These are phyloP conservation scores for Capra hircus DNA, from an alignment of 2,113 vertebrate genomes.

Conservation along the genomic window DNA sequence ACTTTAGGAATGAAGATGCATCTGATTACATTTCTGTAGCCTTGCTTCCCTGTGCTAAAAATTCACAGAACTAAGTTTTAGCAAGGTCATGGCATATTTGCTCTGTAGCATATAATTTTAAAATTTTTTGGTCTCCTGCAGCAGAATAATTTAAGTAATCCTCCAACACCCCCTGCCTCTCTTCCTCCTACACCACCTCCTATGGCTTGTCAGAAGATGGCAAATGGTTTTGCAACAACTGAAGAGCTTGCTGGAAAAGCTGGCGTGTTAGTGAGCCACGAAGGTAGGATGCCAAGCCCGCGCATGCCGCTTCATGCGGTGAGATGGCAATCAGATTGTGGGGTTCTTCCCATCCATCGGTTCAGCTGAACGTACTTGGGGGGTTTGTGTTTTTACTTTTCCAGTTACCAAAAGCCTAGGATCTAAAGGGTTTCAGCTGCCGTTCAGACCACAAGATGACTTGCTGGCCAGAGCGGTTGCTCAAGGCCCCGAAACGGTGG, in stretches of 20 bases:
- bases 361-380: background rate
- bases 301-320: fast-evolving
- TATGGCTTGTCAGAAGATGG: constrained; percentile 90
- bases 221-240: constrained; percentile 93
- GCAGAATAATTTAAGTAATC: constrained; percentile 98
- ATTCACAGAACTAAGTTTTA: constrained; percentile 54
- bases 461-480: constrained; percentile 87
- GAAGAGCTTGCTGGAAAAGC: constrained; percentile 93
- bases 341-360: fast-evolving
- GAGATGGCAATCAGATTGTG: too few relatives aligned
- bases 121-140: constrained; percentile 77
- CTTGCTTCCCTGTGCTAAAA: background rate
- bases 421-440: constrained; percentile 89
- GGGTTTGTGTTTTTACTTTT: constrained; percentile 54
- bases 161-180: constrained; percentile 96
- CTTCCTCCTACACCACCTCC: constrained; percentile 97
- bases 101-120: constrained; percentile 72
- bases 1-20: background rate
- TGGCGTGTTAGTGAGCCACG: constrained; percentile 84
- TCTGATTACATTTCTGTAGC: background rate
- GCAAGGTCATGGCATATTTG: constrained; percentile 33
- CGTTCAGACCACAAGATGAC: constrained; percentile 90
- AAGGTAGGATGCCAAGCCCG: constrained; percentile 76
- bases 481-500: constrained; percentile 90
- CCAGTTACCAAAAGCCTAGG: constrained; percentile 92